Conservation (phyloP, 2,113 vertebrate species). For the Damaliscus lunatus region DNA sequence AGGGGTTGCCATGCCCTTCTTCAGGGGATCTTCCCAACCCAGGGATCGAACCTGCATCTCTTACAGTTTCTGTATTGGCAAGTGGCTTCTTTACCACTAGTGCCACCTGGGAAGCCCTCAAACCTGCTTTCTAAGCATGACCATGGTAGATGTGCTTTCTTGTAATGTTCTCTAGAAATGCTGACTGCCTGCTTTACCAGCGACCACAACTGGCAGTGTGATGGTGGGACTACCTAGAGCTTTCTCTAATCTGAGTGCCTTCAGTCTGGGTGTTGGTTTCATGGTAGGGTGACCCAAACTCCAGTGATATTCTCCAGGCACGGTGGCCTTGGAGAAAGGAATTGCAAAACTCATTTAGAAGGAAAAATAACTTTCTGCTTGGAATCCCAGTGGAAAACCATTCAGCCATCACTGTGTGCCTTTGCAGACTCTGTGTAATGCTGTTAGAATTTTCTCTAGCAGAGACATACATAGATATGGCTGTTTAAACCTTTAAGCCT, state of each 20-base stretch:
- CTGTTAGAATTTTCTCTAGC: not conserved
- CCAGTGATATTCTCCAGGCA: not conserved
- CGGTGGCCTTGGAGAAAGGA: not conserved
- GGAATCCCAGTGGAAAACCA: not conserved
- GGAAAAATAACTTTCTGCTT: not conserved
- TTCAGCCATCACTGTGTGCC: not conserved
- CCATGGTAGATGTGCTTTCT: not conserved
- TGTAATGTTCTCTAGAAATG: not conserved
- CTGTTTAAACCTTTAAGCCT: not conserved
- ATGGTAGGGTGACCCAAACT: not conserved
- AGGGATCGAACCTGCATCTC: not conserved
- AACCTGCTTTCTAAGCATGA: not conserved
- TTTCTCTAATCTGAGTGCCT: not conserved
- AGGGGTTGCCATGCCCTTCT: not conserved
- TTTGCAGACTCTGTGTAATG: too few relatives aligned
- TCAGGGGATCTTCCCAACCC: not conserved
- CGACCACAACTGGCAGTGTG: not conserved
- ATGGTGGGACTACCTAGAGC: not conserved
- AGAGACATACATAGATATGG: not conserved
- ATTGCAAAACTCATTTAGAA: not conserved
- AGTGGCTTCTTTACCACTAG: not conserved
- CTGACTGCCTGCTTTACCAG: not conserved
- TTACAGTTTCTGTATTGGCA: not conserved
- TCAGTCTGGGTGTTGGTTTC: not conserved
- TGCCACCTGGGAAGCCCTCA: accelerated